These are phyloP conservation scores for Lithobius niger DNA, from an alignment of 1,140 invertebrate species.

Conservation along the genomic window DNA sequence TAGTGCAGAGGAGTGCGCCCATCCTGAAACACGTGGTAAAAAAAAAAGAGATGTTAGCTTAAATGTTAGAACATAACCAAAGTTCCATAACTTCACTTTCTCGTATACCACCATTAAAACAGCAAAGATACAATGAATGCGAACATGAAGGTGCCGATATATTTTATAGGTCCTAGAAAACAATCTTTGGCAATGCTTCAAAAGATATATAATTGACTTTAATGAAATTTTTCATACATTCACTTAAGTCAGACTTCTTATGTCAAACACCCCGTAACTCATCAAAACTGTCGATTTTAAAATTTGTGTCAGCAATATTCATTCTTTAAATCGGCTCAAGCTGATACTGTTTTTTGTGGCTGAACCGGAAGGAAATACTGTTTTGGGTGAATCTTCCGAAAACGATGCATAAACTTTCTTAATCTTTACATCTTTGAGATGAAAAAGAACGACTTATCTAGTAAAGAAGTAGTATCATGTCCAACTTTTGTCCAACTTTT, in stretches of 20 bases:
- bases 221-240: not conserved
- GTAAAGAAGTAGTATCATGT: too few relatives aligned
- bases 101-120: not conserved
- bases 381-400: too few relatives aligned
- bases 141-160: too few relatives aligned
- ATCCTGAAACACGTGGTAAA: slow-evolving; percentile 32
- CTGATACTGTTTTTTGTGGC: too few relatives aligned
- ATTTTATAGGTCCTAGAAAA: too few relatives aligned
- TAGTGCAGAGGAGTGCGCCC: slow-evolving; percentile 62
- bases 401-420: too few relatives aligned
- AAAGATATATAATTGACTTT: not conserved
- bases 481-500: too few relatives aligned
- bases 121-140: not conserved
- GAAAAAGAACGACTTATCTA: too few relatives aligned
- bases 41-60: not conserved
- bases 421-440: too few relatives aligned
- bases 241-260: not conserved
- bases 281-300: not conserved
- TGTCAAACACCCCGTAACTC: not conserved
- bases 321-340: not conserved
- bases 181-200: not conserved
- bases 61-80: not conserved
- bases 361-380: too few relatives aligned
- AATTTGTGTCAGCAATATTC: not conserved
- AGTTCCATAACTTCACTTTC: not conserved